phyloP scores from a whole-genome alignment of 2,797 vertebrate species.

The Euphonia xanthogaster region DNA sequence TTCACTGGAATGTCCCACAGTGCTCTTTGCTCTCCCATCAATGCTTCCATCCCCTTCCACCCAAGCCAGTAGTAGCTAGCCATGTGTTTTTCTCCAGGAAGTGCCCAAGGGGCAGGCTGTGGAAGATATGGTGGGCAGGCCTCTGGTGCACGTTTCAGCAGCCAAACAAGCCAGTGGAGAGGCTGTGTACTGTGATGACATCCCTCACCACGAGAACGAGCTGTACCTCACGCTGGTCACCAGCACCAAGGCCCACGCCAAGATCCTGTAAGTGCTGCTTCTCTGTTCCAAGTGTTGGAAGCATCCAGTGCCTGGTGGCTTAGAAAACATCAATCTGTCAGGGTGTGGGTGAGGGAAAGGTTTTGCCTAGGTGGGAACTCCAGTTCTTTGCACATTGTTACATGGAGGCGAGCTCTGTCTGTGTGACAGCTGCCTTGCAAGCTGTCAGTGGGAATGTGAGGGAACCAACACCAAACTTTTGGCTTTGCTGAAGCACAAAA shows the following conservation, averaged over 20 bases:
- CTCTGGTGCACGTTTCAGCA: conserved; percentile 88
- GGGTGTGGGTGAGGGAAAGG: background rate
- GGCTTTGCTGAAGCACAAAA: background rate
- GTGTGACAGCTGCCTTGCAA: background rate
- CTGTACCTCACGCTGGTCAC: conserved; percentile 86
- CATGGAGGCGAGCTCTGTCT: background rate
- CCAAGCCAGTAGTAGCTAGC: background rate
- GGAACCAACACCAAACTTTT: background rate
- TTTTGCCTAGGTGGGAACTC: background rate
- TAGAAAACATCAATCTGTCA: background rate
- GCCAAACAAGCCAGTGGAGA: conserved; percentile 91
- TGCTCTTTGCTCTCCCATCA: background rate
- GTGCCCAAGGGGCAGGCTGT: conserved; percentile 81
- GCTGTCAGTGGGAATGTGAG: background rate
- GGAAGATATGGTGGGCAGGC: conserved; percentile 86
- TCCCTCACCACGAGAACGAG: conserved; percentile 88
- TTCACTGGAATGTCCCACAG: background rate
- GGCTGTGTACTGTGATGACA: conserved; percentile 91
- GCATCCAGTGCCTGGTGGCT: background rate
- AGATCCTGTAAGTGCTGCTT: conserved; percentile 69
- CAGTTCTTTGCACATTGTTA: background rate
- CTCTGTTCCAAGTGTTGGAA: background rate
- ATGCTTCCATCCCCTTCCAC: background rate
- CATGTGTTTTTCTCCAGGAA: conserved; percentile 74
- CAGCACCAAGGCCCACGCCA: conserved; percentile 88